Evolutionary conservation across 2,113 vertebrate species (phyloP).

Genomic region (Poecilia latipinna): DNA sequence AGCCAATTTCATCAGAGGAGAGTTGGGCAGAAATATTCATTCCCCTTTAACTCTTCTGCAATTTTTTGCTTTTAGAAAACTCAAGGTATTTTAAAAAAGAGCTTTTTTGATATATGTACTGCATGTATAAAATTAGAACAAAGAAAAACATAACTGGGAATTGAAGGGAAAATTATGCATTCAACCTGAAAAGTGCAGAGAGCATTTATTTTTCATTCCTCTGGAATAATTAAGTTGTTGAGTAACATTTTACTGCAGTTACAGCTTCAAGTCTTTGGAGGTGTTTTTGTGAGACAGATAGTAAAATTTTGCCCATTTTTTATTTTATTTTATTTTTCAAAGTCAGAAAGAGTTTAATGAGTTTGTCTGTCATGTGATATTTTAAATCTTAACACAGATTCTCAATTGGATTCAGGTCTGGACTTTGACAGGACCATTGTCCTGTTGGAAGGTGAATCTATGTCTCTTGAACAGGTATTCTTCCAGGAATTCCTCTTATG

Average conservation of each 20-base stretch:
- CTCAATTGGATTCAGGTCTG: no score
- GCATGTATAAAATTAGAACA: not conserved
- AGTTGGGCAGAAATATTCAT: no score
- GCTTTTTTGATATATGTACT: no score
- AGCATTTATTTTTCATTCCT: not conserved
- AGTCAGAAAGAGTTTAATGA: no score
- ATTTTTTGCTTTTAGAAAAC: not conserved
- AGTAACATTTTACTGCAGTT: not conserved
- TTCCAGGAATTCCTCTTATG: not conserved
- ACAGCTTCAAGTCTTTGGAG: not conserved
- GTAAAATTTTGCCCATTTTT: no score
- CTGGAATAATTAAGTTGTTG: not conserved
- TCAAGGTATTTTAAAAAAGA: not conserved
- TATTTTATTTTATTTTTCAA: no score
- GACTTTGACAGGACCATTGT: no score
- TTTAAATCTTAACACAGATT: no score
- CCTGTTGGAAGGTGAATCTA: not conserved
- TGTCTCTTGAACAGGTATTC: not conserved
- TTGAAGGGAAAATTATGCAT: not conserved
- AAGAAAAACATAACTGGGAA: not conserved
- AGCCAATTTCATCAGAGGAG: no score
- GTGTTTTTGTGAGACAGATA: no score
- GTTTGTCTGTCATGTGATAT: no score
- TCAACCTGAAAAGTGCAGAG: not conserved
- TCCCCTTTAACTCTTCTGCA: no score